phyloP scores from a whole-genome alignment of 2,888 invertebrate genomes.

The Dendrolimus houi region DNA sequence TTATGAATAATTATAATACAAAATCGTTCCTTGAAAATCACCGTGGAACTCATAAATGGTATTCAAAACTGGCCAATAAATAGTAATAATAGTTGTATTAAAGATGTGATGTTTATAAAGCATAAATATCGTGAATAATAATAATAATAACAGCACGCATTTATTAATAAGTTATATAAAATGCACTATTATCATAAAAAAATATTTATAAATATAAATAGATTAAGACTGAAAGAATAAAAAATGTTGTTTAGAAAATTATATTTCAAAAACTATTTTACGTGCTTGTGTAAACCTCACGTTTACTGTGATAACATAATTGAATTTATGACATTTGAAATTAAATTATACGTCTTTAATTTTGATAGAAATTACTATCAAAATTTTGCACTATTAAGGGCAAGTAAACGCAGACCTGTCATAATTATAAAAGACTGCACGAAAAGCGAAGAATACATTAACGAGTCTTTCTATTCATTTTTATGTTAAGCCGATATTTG shows the following conservation, averaged over 20 bases:
- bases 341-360: slow-evolving; percentile 4
- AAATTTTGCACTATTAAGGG: too few species aligned
- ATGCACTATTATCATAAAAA: slow-evolving; percentile 60
- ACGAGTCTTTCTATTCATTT: background rate
- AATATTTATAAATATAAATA: slow-evolving; percentile 49
- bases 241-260: slow-evolving; percentile 37
- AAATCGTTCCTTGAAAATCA: slow-evolving; percentile 55
- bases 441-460: too few species aligned
- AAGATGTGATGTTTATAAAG: too few species aligned
- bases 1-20: slow-evolving; percentile 39
- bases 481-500: background rate
- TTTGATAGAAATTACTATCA: too few species aligned
- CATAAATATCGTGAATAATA: slow-evolving; percentile 27
- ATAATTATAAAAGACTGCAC: too few species aligned
- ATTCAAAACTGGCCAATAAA: background rate
- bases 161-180: slow-evolving; percentile 46
- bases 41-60: slow-evolving; percentile 28
- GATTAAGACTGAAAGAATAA: slow-evolving; percentile 64
- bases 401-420: too few species aligned
- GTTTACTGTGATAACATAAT: slow-evolving; percentile 54
- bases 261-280: slow-evolving; percentile 23
- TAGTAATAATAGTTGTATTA: too few species aligned
- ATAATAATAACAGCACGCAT: slow-evolving; percentile 46
- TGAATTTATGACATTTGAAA: slow-evolving; percentile 22
- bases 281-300: slow-evolving; percentile 51